These are phyloP conservation scores for Nasonovia ribisnigri DNA, from an alignment of 2,888 invertebrate species.

Conservation along the genomic window DNA sequence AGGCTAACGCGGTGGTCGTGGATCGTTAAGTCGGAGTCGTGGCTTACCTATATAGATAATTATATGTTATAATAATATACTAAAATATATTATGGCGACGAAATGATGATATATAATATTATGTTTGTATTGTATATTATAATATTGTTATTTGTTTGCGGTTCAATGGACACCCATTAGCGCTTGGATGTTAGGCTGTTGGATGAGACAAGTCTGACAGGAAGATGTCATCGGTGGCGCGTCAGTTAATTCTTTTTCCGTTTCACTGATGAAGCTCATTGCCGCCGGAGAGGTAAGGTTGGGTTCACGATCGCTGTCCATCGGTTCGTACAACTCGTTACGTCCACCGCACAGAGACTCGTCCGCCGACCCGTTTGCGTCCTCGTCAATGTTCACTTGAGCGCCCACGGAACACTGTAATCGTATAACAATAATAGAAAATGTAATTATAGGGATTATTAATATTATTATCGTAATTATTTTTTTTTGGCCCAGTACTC, in stretches of 20 bases:
- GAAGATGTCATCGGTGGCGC: background rate
- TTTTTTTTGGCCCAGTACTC: background rate
- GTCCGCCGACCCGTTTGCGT: slow-evolving; percentile 57
- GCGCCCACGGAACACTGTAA: slow-evolving; percentile 62
- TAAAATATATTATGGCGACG: background rate
- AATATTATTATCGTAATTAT: background rate
- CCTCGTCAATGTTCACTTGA: slow-evolving; percentile 63
- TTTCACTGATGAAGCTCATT: background rate
- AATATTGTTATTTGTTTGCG: background rate
- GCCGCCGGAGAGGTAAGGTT: background rate
- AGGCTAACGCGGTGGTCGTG: background rate
- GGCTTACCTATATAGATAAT: background rate
- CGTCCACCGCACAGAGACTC: slow-evolving; percentile 43
- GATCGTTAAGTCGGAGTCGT: background rate
- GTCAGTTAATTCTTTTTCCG: slow-evolving; percentile 25
- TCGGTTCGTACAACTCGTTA: slow-evolving; percentile 33
- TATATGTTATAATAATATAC: slow-evolving; percentile 8
- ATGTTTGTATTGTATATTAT: background rate
- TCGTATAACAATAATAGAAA: background rate
- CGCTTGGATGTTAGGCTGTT: slow-evolving; percentile 52
- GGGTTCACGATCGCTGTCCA: background rate
- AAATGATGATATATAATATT: background rate
- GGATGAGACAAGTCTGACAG: slow-evolving; percentile 58
- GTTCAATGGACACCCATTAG: slow-evolving; percentile 61
- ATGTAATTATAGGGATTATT: background rate